Base-by-base conservation (phyloP, 1,140 invertebrate genomes). In the Pseudomyrmex sp. region DNA sequence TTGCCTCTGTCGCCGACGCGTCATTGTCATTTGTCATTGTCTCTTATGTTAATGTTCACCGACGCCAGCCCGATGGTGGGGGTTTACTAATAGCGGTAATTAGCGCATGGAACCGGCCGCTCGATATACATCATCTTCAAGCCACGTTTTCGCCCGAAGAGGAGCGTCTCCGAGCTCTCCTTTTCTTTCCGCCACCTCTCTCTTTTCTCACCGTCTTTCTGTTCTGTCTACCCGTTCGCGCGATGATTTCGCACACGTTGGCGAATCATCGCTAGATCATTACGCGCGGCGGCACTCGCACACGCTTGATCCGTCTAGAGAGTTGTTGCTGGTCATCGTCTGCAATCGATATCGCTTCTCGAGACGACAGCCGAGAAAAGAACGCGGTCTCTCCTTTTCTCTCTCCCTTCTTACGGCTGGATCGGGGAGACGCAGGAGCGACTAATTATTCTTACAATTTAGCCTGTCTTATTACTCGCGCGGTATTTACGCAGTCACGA, bases 21-120 rank as follows among this genome's bases (percentile, higher is more conserved):
- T 88, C 84, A 89, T 89, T 86, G 87, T 88, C 87, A 86, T 89
- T 88, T 84, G 85, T 89, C 88, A 89, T 88, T 89, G 88, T 88
- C 88, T 82, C 80, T 89, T 89, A 89, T 89, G 88, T 89, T 89
- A 89, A 89, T 89, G 88, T 86, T 89, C 85, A 70, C 80, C 69
- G 58, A 83, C 66, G 62, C 73, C 72, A 61, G 86, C 50, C 35
- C 15, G 72, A 54, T 85, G 63, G 86, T 83, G 82, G 85, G 72
- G 82, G 65, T 56, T 89, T 88, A 88, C 87, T 89, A 89, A 89
- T 89, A 89, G 87, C 85, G 75, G 85, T 89, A 89, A 89, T 89
- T 89, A 89, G 84, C 87, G 73, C 76, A 82, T 70, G 87, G 63
- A 88, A 66, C 87, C 82, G 73, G 70, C 61, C 84, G 84, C 72